Base-by-base conservation (phyloP, 2,888 invertebrate species). In the Meghimatium bilineatum region DNA sequence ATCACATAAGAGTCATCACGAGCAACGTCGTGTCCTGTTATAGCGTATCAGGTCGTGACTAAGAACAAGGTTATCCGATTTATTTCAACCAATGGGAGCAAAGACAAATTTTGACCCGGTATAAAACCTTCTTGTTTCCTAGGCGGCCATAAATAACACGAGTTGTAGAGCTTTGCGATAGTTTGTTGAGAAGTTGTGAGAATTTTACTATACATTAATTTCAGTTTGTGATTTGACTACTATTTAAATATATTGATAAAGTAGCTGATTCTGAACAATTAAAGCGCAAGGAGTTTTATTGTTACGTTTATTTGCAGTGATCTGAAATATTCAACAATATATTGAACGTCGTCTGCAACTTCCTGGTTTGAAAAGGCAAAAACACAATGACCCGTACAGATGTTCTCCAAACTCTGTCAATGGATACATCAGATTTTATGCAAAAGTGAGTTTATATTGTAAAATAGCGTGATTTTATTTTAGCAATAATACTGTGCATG, bases 391-490 rank as follows among this genome's bases (percentile, higher is more conserved):
- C 63, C 56, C 23, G 52, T 77, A 14, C 67, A 20, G 82, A 69
- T 23, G 82, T 82, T 20, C 69, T 82, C 60, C 76, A 76, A 36
- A 56, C 69, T n/a, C 17, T 69, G 32, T 26, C 77, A 1, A 69
- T 67, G 77, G 76, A 77, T 20, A 60, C 82, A 34, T 12, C 77
- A 8, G 82, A 71, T 6, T 76, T 69, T 36, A 82, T 82, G 82
- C 77, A 82, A 69, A 82, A 82, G 82, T 82, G 69, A 82, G 82
- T 82, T 34, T 29, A 17, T 32, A 29, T 63, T 44, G n/a, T 67
- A 23, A 17, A 69, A 56, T 36, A 60, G 23, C 60, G 36, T 20
- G 56, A 56, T 1, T n/a, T 79, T 32, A 26, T 1, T 67, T 67
- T 79, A n/a, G n/a, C 34, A 6, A 63, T 20, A 63, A 38, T 63